These are phyloP conservation scores for Hiodon tergisus DNA, from an alignment of 2,113 vertebrate genomes.

Conservation along the genomic window DNA sequence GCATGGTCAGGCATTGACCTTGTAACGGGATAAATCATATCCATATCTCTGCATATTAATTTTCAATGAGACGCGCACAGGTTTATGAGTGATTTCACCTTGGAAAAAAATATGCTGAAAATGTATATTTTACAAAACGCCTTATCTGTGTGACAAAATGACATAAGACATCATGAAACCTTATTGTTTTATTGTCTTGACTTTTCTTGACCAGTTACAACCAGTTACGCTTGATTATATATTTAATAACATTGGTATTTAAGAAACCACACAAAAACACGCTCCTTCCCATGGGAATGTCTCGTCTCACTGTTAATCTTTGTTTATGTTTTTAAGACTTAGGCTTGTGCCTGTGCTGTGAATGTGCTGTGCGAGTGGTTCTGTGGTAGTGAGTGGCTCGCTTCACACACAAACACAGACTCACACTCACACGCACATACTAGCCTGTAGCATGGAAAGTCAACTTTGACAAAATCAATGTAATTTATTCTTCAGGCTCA, in stretches of 20 bases:
- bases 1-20: slow-evolving; percentile 21
- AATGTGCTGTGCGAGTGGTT: no score
- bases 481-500: no score
- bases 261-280: background rate
- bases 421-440: no score
- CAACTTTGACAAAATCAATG: no score
- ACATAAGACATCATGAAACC: slow-evolving; percentile 5
- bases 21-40: slow-evolving; percentile 25
- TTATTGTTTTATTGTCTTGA: background rate
- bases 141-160: slow-evolving; percentile 11
- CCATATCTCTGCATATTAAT: slow-evolving; percentile 29
- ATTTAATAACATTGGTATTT: background rate
- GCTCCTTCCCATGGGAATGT: background rate
- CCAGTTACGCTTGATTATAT: background rate
- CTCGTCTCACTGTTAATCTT: no score
- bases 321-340: no score
- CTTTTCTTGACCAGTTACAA: background rate
- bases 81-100: slow-evolving; percentile 27
- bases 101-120: slow-evolving; percentile 16
- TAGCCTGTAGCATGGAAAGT: no score
- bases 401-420: no score
- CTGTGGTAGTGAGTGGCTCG: no score
- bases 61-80: slow-evolving; percentile 20
- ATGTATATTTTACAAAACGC: background rate
- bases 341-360: no score